phyloP scores from a whole-genome alignment of 2,888 invertebrate genomes.

The Augochlorella aurata region DNA sequence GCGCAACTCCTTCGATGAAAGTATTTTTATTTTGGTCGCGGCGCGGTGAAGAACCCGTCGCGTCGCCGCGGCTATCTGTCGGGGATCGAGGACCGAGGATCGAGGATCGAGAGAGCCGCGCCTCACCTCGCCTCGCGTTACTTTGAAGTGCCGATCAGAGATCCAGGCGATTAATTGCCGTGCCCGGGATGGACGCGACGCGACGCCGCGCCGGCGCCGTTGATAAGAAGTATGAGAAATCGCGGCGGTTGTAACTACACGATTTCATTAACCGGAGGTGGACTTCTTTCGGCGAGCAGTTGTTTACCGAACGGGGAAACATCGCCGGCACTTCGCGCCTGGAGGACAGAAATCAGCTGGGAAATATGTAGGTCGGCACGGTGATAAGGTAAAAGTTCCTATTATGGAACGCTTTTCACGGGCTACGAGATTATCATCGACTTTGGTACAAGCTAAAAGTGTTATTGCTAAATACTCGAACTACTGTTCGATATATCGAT shows the following conservation, averaged over 20 bases:
- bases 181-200: background rate
- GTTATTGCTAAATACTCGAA: too few relatives aligned
- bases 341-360: slow-evolving; percentile 22
- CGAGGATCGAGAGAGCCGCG: background rate
- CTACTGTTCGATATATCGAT: too few relatives aligned
- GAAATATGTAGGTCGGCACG: slow-evolving; percentile 37
- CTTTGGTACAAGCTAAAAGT: too few relatives aligned
- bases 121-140: slow-evolving; percentile 13
- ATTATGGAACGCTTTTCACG: too few relatives aligned
- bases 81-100: slow-evolving; percentile 18
- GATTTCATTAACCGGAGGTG: too few relatives aligned
- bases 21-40: slow-evolving; percentile 69
- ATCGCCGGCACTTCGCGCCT: slow-evolving; percentile 31
- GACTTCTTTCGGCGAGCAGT: slow-evolving; percentile 18
- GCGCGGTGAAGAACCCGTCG: slow-evolving; percentile 53
- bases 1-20: slow-evolving; percentile 71
- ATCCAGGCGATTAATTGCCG: slow-evolving; percentile 19
- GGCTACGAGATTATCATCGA: too few relatives aligned
- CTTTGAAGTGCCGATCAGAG: slow-evolving; percentile 35
- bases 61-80: slow-evolving; percentile 26
- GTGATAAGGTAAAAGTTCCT: background rate
- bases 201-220: slow-evolving; percentile 23
- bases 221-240: slow-evolving; percentile 46
- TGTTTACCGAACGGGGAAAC: slow-evolving; percentile 42
- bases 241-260: background rate